Conservation (phyloP, 2,113 vertebrate species). For the Thalassoma bifasciatum region DNA sequence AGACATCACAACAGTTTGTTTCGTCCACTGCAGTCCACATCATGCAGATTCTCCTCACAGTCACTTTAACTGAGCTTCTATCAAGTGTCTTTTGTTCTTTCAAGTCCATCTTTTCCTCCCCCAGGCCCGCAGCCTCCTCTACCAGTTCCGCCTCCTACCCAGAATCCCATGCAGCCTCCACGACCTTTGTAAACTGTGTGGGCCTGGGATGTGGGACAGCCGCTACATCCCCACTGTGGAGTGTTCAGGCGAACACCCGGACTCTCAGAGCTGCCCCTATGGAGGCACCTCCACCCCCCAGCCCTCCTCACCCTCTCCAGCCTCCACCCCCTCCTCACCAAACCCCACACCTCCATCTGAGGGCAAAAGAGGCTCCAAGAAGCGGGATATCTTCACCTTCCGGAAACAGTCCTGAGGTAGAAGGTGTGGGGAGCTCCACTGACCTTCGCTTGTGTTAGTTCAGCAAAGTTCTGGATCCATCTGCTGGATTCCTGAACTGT, state of each 20-base stretch:
- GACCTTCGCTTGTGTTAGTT: constrained; percentile 16
- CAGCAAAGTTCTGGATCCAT: constrained; percentile 35
- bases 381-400: constrained; percentile 90
- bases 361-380: constrained; percentile 84
- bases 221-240: constrained; percentile 95
- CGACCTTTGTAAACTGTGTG: constrained; percentile 93
- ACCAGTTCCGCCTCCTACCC: constrained; percentile 95
- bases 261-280: constrained; percentile 92
- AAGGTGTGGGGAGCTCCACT: constrained; percentile 13
- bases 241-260: constrained; percentile 92
- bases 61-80: no score
- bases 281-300: constrained; percentile 88
- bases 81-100: background rate
- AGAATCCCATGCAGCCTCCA: constrained; percentile 96
- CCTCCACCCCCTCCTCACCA: constrained; percentile 65
- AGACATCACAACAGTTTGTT: no score
- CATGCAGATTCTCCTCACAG: no score
- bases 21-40: no score
- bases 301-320: constrained; percentile 78
- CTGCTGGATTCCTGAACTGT: constrained; percentile 17
- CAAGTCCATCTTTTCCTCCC: constrained; percentile 6
- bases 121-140: constrained; percentile 95
- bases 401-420: constrained; percentile 87
- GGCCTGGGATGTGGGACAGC: constrained; percentile 98
- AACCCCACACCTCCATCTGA: constrained; percentile 69